Evolutionary conservation across 2,113 vertebrate genomes (phyloP).

Genomic region (Platanista minor): DNA sequence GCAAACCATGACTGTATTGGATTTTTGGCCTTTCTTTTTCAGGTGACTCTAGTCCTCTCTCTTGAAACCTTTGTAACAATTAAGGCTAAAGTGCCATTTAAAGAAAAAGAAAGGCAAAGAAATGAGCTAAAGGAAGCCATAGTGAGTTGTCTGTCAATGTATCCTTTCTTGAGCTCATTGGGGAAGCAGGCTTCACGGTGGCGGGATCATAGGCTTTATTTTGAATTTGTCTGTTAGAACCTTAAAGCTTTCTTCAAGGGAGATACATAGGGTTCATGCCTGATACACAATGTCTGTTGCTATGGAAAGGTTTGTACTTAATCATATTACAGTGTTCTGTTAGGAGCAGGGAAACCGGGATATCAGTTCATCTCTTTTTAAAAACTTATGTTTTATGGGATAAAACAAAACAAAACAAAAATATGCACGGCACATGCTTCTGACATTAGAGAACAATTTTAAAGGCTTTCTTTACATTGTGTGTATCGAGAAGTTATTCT

Average conservation of each 20-base stretch:
- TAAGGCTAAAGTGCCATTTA: slow-evolving; percentile 20
- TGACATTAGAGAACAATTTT: not conserved
- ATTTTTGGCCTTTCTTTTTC: not conserved
- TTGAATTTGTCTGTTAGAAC: slow-evolving; percentile 59
- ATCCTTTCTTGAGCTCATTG: slow-evolving; percentile 18
- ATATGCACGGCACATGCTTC: not conserved
- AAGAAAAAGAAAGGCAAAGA: slow-evolving; percentile 44
- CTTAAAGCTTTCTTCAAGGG: slow-evolving; percentile 44
- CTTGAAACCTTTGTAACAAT: slow-evolving; percentile 39
- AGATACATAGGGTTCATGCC: not conserved
- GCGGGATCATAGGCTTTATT: slow-evolving; percentile 42
- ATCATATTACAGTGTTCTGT: not conserved
- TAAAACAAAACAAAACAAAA: slow-evolving; percentile 19
- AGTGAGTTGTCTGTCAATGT: not conserved
- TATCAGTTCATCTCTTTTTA: not conserved
- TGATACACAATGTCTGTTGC: slow-evolving; percentile 30
- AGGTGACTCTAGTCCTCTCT: not conserved
- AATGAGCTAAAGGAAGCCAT: not conserved
- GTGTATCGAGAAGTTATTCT: not conserved
- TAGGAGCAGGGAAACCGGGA: not conserved
- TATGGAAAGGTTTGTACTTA: slow-evolving; percentile 41
- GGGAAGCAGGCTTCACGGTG: not conserved
- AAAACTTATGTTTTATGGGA: not conserved
- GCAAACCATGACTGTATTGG: not conserved
- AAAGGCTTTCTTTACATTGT: not conserved